Conservation (phyloP, 2,888 invertebrate species). For the Torymus texanus region DNA sequence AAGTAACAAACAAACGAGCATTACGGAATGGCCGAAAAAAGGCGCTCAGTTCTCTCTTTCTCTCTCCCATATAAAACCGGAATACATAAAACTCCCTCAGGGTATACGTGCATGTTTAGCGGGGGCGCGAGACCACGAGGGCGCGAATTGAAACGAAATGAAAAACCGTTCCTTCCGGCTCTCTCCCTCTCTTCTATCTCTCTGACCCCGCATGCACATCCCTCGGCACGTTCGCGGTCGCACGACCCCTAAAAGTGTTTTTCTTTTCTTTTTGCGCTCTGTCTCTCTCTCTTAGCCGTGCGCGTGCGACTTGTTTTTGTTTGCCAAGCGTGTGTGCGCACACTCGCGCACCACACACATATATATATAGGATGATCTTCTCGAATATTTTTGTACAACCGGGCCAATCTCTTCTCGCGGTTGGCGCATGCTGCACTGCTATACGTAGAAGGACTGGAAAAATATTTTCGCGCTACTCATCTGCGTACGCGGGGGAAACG, state of each 20-base stretch:
- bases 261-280: constrained; percentile 13
- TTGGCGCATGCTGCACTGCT: too few species aligned
- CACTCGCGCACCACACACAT: background rate
- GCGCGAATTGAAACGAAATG: constrained; percentile 55
- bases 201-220: too few species aligned
- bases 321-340: constrained; percentile 2
- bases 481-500: background rate
- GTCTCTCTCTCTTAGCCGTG: background rate
- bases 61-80: too few species aligned
- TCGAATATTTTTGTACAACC: constrained; percentile 39
- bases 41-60: too few species aligned
- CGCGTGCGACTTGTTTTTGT: constrained; percentile 37
- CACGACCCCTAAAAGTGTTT: constrained; percentile 30
- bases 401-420: constrained; percentile 22
- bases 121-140: constrained; percentile 26
- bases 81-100: background rate
- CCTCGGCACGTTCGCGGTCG: background rate
- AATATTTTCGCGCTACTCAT: constrained; percentile 48
- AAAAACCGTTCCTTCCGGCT: constrained; percentile 50
- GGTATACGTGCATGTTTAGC: background rate
- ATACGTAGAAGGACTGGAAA: constrained; percentile 20
- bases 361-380: constrained; percentile 18
- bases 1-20: too few species aligned
- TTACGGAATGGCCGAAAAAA: too few species aligned
- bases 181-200: background rate